Conservation (phyloP, 2,113 vertebrate species). For the Eurypyga helias region DNA sequence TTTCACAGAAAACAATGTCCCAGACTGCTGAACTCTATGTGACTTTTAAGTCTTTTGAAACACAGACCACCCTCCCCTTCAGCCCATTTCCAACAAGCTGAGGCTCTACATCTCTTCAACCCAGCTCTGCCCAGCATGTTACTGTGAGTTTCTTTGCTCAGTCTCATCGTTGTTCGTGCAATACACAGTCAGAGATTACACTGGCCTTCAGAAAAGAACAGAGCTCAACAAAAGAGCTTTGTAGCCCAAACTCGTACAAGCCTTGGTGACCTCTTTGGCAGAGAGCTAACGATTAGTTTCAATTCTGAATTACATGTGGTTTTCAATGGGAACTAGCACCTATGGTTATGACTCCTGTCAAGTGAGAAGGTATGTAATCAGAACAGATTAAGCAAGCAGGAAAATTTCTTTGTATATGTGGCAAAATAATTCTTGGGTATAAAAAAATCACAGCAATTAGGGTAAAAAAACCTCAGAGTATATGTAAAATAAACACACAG, state of each 20-base stretch:
- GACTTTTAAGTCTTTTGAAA: background rate
- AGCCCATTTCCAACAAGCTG: background rate
- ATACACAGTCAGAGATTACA: background rate
- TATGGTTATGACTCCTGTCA: background rate
- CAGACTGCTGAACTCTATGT: background rate
- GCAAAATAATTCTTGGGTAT: background rate
- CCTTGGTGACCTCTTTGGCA: background rate
- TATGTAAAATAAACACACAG: background rate
- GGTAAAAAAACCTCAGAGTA: background rate
- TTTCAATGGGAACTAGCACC: background rate
- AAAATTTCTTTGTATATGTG: background rate
- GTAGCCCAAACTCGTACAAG: background rate
- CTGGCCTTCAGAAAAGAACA: background rate
- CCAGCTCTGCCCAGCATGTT: background rate
- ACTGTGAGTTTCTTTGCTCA: background rate
- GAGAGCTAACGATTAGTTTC: background rate
- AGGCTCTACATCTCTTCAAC: background rate
- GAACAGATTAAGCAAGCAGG: background rate
- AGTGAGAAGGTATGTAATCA: background rate
- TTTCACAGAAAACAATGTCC: background rate
- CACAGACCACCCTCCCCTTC: background rate
- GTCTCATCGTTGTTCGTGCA: accelerated
- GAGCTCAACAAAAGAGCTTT: background rate
- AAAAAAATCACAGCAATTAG: background rate
- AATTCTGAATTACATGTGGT: background rate